Base-by-base conservation (phyloP, 30 jellyfish, hydroid and myxozoan species). In the Mastigias papua region DNA sequence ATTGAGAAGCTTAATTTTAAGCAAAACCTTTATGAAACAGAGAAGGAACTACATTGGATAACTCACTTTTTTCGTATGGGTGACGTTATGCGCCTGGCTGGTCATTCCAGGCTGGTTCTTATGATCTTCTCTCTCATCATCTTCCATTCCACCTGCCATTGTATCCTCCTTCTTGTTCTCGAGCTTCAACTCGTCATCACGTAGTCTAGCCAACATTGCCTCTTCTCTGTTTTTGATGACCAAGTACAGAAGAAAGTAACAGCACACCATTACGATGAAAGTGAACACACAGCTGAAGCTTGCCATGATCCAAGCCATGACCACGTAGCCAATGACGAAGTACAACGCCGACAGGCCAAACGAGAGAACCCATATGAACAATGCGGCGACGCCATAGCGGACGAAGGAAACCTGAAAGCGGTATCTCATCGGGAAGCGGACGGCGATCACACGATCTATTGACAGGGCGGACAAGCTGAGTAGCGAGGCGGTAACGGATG, bases 291-390 rank as follows among this genome's bases (percentile, higher is more conserved):
- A 57, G 32, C 89, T 74, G 79, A 86, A 73, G 61, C 89, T 74
- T 8, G 84, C 95, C 86, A 86, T 75, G 33, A 86, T 66, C 87
- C 80, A 73, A 16, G 88, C 95, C 95, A 86, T 86, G 42, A 51
- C 25, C 72, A 86, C 84, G 61, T 73, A 86, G 48, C 95, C 95
- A 21, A 86, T 51, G 35, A 25, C 49, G 68, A 86, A 86, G 84
- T 86, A 86, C 76, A 86, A 25, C 0, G 81, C 80, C 4, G 95
- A 86, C 11, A 86, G 81, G 54, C 88, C 86, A 19, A 57, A 61
- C 0, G 95, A 75, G 27, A 74, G 76, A 33, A 57, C 83, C 95
- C 95, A 86, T 20, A 85, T 70, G 48, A 85, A 34, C 42, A 71
- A 31, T 16, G 69, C 77, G 1, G 78, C 85, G 1, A 69, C 20